phyloP scores from a whole-genome alignment of 35 echinoderm and acorn worm species.

The Lytechinus pictus region DNA sequence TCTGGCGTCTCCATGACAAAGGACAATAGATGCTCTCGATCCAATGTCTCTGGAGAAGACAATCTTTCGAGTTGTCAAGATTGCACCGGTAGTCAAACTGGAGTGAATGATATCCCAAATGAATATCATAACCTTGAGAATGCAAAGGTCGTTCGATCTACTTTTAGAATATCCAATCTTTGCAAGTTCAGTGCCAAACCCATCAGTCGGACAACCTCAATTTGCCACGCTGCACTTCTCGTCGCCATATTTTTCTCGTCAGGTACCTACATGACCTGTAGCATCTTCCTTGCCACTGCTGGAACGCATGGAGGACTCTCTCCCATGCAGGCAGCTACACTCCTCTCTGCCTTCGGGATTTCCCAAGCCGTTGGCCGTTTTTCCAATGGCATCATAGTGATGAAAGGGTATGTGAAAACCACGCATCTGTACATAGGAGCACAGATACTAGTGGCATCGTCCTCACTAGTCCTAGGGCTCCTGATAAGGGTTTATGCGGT shows the following conservation, averaged over 20 bases:
- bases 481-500: slow-evolving; percentile 12
- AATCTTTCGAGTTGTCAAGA: background rate
- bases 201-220: background rate
- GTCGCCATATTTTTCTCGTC: background rate
- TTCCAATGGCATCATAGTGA: slow-evolving; percentile 10
- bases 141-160: background rate
- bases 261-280: background rate
- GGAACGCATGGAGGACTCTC: background rate
- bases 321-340: background rate
- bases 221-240: background rate
- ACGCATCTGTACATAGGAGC: background rate
- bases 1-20: background rate
- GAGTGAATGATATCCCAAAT: background rate
- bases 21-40: background rate
- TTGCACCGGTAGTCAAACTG: background rate
- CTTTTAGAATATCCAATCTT: background rate
- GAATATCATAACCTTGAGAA: background rate
- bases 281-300: background rate
- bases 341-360: background rate
- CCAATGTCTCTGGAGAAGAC: background rate
- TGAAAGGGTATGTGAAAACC: background rate
- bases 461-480: background rate
- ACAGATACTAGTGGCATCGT: slow-evolving; percentile 27
- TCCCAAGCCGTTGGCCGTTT: slow-evolving; percentile 34
- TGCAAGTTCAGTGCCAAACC: background rate